Percentiles rank a stretch among this genome's conserved stretches.
Conservation (phyloP, 53 echinoderm and acorn worm genomes). For the Pentamera pediparva region DNA sequence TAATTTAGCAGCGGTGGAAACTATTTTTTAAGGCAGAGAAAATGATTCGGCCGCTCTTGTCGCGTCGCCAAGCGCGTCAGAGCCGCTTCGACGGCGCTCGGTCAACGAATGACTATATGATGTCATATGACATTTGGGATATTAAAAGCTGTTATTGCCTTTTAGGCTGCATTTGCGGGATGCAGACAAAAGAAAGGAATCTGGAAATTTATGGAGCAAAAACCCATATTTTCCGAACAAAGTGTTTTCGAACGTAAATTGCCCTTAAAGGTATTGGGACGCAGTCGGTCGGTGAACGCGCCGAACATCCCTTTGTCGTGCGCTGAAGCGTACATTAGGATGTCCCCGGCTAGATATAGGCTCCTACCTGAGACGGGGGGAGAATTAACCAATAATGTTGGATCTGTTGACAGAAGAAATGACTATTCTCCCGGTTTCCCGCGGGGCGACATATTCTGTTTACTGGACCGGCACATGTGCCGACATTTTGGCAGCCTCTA, state of each 20-base stretch:
- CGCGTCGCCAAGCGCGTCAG: slow-evolving; percentile 6
- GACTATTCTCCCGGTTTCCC: slow-evolving; percentile 24
- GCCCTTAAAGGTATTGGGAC: slow-evolving; percentile 32
- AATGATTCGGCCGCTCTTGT: slow-evolving; percentile 20
- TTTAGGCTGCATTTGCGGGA: slow-evolving; percentile 23
- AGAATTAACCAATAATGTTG: slow-evolving; percentile 34
- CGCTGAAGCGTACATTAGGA: slow-evolving; percentile 12
- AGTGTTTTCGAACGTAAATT: slow-evolving; percentile 16
- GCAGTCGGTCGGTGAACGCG: slow-evolving; percentile 14
- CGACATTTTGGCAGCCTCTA: slow-evolving; percentile 34
- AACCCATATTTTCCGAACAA: slow-evolving; percentile 21
- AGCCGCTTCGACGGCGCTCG: slow-evolving; percentile 10
- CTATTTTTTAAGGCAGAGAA: slow-evolving; percentile 32
- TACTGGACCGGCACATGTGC: slow-evolving; percentile 38
- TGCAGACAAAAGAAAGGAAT: slow-evolving; percentile 5
- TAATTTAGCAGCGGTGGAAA: slow-evolving; percentile 38
- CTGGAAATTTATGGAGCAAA: slow-evolving; percentile 27
- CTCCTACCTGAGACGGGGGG: slow-evolving; percentile 33
- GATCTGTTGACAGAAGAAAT: slow-evolving; percentile 37
- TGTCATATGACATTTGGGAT: slow-evolving; percentile 22
- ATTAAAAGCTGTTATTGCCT: slow-evolving; percentile 34
- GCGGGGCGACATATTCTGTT: slow-evolving; percentile 24
- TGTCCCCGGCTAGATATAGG: slow-evolving; percentile 9
- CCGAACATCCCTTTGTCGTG: slow-evolving; percentile 34
- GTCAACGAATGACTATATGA: slow-evolving; percentile 11